A percentile compares a stretch with the other conserved stretches of the same genome.
These are phyloP conservation scores for Porites rus DNA, from an alignment of 92 coral and sea anemone species.

Conservation along the genomic window DNA sequence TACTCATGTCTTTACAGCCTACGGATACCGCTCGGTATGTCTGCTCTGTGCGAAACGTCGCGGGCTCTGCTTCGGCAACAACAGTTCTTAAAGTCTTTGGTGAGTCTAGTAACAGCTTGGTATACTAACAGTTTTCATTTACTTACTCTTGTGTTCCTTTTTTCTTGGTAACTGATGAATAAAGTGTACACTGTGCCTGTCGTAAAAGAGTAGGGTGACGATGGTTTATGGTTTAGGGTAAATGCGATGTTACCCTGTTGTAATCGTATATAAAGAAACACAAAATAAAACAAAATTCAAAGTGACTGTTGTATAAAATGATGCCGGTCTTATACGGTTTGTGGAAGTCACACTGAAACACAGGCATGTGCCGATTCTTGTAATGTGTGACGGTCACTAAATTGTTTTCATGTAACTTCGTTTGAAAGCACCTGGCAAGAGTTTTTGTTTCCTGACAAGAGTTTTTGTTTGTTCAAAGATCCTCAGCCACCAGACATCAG, in stretches of 20 bases:
- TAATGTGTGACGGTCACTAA: no score
- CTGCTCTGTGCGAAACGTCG: conserved; percentile 85
- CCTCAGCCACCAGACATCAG: conserved; percentile 68
- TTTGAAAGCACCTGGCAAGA: background rate
- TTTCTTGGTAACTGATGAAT: no score
- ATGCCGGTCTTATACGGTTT: no score
- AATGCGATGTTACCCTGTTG: no score
- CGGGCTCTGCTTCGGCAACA: conserved; percentile 66
- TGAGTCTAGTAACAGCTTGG: conserved; percentile 23
- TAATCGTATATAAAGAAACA: no score
- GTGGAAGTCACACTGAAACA: no score
- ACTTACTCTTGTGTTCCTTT: background rate
- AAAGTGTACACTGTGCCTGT: no score
- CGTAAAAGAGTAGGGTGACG: no score
- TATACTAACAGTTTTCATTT: background rate
- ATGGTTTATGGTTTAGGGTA: no score
- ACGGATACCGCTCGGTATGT: conserved; percentile 84
- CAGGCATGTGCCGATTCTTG: no score
- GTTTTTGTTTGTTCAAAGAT: conserved; percentile 40
- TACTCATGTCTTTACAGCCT: conserved; percentile 67
- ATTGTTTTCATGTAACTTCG: background rate
- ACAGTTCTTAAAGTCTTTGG: conserved; percentile 75
- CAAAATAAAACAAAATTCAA: no score
- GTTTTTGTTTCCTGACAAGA: background rate
- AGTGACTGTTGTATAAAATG: no score